phyloP scores from a whole-genome alignment of 2,888 invertebrate genomes.

The Meloe dianella region DNA sequence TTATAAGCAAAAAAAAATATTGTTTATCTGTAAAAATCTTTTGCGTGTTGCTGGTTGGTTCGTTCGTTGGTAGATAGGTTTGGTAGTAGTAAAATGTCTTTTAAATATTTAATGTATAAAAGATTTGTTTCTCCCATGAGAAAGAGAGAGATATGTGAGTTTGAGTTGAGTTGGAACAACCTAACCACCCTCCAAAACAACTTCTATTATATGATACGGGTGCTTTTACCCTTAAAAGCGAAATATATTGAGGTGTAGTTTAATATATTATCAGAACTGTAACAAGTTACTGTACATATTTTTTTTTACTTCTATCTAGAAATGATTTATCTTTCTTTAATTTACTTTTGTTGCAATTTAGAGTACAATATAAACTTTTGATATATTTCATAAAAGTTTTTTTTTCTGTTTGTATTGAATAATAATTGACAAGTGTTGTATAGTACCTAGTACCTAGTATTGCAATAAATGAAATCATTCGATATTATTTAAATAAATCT shows the following conservation, averaged over 20 bases:
- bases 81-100: not conserved
- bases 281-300: constrained; percentile 12
- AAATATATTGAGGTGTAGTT: constrained; percentile 14
- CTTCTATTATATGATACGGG: constrained; percentile 14
- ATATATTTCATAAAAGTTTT: not conserved
- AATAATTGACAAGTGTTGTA: constrained; percentile 1
- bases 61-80: too few relatives aligned
- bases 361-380: not conserved
- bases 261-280: constrained; percentile 16
- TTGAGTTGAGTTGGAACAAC: not conserved
- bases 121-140: constrained; percentile 18
- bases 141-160: not conserved
- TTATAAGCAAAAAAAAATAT: not conserved
- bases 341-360: constrained; percentile 12
- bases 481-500: constrained; percentile 9
- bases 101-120: constrained; percentile 18
- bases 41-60: constrained; percentile 1
- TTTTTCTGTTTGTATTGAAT: not conserved
- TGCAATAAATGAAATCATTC: not conserved
- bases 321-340: constrained; percentile 17
- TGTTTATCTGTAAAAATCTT: constrained; percentile 7
- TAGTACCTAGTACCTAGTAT: too few relatives aligned
- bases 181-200: not conserved
- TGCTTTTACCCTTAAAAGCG: constrained; percentile 15
- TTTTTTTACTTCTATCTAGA: not conserved